phyloP scores from a whole-genome alignment of 2,888 invertebrate genomes.

The Ormyrus nitidulus region DNA sequence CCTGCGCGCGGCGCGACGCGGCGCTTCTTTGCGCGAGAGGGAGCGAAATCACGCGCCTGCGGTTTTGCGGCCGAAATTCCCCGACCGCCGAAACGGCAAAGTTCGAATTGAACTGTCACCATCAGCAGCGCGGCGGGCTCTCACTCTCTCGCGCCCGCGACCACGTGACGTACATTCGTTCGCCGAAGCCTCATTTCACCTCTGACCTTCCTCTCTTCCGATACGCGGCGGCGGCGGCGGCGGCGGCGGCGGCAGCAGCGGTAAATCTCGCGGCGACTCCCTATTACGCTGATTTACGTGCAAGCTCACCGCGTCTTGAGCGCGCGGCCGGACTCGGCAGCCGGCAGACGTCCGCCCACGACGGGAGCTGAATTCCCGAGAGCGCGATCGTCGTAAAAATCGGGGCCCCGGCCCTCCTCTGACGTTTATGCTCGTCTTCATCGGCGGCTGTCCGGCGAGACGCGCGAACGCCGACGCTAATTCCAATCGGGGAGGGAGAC shows the following conservation, averaged over 20 bases:
- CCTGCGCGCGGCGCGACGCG: constrained; percentile 55
- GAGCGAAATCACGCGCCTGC: constrained; percentile 69
- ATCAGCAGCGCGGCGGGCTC: constrained; percentile 66
- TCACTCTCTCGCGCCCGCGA: constrained; percentile 43
- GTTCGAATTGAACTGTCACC: constrained; percentile 76
- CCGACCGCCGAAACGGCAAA: constrained; percentile 73
- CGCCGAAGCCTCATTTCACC: constrained; percentile 32
- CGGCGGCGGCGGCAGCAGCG: background rate
- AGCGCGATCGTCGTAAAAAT: background rate
- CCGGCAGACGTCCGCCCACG: constrained; percentile 5
- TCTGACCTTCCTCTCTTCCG: constrained; percentile 28
- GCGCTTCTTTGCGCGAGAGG: constrained; percentile 60
- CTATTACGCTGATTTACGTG: constrained; percentile 52
- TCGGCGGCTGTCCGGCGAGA: background rate
- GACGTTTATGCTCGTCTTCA: constrained; percentile 2
- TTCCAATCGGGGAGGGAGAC: background rate
- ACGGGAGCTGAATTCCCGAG: background rate
- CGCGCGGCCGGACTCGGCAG: constrained; percentile 6
- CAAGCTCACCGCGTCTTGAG: constrained; percentile 17
- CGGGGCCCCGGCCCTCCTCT: background rate
- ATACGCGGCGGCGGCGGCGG: background rate
- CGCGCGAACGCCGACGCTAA: background rate
- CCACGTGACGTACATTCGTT: constrained; percentile 67
- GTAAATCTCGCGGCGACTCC: constrained; percentile 44
- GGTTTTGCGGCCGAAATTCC: constrained; percentile 73